These are phyloP conservation scores for Diabrotica balteata DNA, from an alignment of 2,888 invertebrate genomes.

Conservation along the genomic window DNA sequence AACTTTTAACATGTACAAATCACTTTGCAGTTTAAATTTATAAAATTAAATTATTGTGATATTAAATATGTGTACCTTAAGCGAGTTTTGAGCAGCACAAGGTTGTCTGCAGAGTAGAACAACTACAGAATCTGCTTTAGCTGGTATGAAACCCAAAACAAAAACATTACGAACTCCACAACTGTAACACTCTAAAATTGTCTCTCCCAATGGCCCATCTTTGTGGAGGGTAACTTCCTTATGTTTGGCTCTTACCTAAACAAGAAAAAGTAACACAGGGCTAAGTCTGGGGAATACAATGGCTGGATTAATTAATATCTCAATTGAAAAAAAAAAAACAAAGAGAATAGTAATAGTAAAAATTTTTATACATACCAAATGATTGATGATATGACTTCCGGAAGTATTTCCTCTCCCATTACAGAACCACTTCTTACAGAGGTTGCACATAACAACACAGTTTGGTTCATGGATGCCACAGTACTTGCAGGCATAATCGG, in stretches of 20 bases:
- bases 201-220: constrained; percentile 97
- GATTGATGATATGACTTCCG: constrained; percentile 98
- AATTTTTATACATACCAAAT: constrained; percentile 72
- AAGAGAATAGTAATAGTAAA: no score
- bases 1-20: no score
- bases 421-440: constrained; percentile 99
- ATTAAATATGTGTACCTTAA: constrained; percentile 66
- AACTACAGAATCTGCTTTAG: constrained; percentile 98
- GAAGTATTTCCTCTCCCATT: constrained; percentile 98
- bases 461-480: constrained; percentile 98
- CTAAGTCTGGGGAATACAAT: not conserved
- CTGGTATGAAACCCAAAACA: constrained; percentile 97
- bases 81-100: constrained; percentile 94
- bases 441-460: constrained; percentile 97
- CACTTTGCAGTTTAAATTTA: no score
- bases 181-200: constrained; percentile 97
- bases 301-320: not conserved
- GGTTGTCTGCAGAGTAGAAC: constrained; percentile 97
- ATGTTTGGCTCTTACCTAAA: constrained; percentile 85
- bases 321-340: no score
- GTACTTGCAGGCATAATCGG: constrained; percentile 97
- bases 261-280: no score
- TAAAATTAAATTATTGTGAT: no score
- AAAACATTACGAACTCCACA: constrained; percentile 99
- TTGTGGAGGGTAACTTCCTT: constrained; percentile 98